Percentiles rank a stretch among this genome's conserved stretches.
Conservation (phyloP, 2,113 vertebrate species). For the Peromyscus californicus region DNA sequence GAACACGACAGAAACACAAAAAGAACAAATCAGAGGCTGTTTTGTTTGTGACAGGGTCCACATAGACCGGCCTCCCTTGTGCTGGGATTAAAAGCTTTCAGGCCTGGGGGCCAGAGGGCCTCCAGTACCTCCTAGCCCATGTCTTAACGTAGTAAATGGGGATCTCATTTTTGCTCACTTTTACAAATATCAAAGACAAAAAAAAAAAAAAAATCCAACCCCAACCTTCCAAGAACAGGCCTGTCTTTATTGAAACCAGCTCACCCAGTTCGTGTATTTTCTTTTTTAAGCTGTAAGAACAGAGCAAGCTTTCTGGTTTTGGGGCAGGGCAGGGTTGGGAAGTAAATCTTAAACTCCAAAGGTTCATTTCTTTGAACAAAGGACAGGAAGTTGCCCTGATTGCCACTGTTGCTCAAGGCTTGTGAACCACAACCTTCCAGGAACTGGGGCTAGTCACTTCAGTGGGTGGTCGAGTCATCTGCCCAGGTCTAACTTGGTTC, state of each 20-base stretch:
- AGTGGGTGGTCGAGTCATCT: constrained; percentile 14
- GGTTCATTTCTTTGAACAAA: neutral
- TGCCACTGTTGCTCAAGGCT: neutral
- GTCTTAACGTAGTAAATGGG: neutral
- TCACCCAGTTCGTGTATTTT: constrained; percentile 29
- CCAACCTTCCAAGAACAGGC: constrained; percentile 66
- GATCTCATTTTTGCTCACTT: neutral
- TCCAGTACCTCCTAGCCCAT: neutral
- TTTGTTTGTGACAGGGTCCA: neutral
- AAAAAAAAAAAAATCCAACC: constrained; percentile 19
- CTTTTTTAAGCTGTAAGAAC: constrained; percentile 21
- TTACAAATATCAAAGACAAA: constrained; percentile 26
- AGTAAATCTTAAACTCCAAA: neutral
- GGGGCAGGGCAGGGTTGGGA: neutral
- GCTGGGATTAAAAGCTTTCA: neutral
- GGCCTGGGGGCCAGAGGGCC: neutral
- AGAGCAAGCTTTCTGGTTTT: constrained; percentile 28
- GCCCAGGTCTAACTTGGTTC: neutral
- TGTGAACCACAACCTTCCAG: constrained; percentile 65
- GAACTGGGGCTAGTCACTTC: constrained; percentile 57
- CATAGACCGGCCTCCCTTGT: neutral
- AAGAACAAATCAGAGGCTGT: neutral
- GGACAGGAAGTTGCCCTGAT: neutral
- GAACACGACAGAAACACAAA: neutral
- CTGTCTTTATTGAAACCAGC: constrained; percentile 75